These are phyloP conservation scores for Zaprionus capensis DNA, from an alignment of 1,140 invertebrate species.

Conservation along the genomic window DNA sequence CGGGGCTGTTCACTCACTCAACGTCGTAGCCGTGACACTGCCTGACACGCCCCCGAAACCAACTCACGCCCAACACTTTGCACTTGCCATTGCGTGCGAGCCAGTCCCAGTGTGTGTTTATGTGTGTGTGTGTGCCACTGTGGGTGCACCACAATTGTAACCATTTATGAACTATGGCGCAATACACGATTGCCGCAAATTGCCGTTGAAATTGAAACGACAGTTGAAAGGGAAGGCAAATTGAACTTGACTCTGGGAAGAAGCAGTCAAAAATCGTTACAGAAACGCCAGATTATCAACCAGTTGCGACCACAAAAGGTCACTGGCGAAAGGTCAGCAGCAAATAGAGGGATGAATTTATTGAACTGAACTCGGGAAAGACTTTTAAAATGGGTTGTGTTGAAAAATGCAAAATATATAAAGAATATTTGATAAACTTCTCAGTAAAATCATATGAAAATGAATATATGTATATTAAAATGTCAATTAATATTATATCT, in stretches of 20 bases:
- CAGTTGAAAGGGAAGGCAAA: neutral
- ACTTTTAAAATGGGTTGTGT: no score
- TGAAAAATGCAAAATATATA: no score
- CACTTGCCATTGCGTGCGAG: conserved; percentile 20
- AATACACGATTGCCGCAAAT: conserved; percentile 27
- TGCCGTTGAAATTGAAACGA: conserved; percentile 9
- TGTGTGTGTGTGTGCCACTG: conserved; percentile 13
- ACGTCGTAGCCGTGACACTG: conserved; percentile 56
- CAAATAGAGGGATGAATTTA: no score
- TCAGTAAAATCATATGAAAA: no score
- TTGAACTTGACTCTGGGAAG: neutral
- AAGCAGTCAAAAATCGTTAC: neutral
- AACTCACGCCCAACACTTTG: conserved; percentile 1
- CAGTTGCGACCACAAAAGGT: neutral
- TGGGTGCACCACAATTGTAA: conserved; percentile 29
- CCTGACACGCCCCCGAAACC: conserved; percentile 37
- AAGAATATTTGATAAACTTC: no score
- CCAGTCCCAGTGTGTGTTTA: conserved; percentile 3
- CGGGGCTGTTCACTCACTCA: conserved; percentile 58
- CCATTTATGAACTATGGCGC: conserved; percentile 37
- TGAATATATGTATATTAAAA: no score
- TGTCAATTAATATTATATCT: no score
- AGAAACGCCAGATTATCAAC: neutral
- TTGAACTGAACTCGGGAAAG: no score
- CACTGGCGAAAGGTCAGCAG: neutral